A percentile compares a stretch with the other conserved stretches of the same genome.
phyloP scores from a whole-genome alignment of 2,797 vertebrate genomes.

The Lutjanus argentimaculatus region DNA sequence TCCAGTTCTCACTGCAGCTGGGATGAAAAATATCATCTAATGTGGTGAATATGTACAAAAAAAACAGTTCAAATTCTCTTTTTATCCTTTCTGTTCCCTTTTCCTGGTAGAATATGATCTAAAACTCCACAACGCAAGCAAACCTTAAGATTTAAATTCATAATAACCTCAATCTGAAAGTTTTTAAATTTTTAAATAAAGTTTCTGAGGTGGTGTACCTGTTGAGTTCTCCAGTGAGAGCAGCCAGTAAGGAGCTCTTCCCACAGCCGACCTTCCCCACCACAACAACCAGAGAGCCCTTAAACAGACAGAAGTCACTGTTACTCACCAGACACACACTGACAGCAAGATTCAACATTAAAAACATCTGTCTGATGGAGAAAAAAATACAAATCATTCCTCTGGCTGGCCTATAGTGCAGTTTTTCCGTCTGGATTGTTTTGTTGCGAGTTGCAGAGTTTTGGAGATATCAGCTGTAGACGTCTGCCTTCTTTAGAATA shows the following conservation, averaged over 20 bases:
- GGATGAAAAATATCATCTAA: constrained; percentile 1
- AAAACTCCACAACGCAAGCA: not conserved
- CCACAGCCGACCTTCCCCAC: constrained; percentile 97
- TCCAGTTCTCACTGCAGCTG: not conserved
- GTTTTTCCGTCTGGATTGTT: too few species aligned
- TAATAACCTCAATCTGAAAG: not conserved
- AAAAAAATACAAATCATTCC: not conserved
- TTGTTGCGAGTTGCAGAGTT: too few species aligned
- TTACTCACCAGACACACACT: not conserved
- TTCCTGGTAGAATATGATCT: not conserved
- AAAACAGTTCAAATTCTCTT: too few species aligned
- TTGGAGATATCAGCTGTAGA: too few species aligned
- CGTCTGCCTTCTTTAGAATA: too few species aligned
- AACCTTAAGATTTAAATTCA: not conserved
- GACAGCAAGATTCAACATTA: not conserved
- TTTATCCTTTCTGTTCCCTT: too few species aligned
- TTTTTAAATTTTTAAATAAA: not conserved
- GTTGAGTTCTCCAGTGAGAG: constrained; percentile 93
- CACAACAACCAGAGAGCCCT: constrained; percentile 93
- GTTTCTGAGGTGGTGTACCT: constrained; percentile 83
- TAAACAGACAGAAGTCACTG: constrained; percentile 29
- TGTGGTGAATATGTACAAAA: not conserved
- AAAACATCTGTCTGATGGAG: not conserved
- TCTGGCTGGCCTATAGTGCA: too few species aligned
- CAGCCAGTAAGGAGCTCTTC: constrained; percentile 94